Evolutionary conservation across 2,113 vertebrate genomes (phyloP).

Genomic region (Setophaga kirtlandii): DNA sequence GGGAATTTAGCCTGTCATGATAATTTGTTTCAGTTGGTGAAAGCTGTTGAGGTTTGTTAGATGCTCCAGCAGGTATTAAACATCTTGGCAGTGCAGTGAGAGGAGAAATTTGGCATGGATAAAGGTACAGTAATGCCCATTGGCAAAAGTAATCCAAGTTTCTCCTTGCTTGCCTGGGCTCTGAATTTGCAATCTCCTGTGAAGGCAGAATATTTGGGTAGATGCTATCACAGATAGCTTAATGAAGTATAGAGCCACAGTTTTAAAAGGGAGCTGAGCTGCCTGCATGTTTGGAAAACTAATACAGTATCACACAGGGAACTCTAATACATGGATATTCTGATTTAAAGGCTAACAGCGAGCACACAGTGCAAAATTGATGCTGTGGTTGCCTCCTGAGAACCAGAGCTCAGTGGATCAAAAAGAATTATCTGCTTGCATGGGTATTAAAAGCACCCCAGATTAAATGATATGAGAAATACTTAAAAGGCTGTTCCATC

Average conservation of each 20-base stretch:
- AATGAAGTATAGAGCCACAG: background rate
- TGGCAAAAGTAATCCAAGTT: background rate
- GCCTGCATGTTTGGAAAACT: background rate
- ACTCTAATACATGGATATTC: background rate
- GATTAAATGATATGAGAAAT: background rate
- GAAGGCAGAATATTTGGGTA: background rate
- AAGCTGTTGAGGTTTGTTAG: slow-evolving; percentile 1
- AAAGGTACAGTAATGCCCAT: background rate
- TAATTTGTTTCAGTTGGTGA: background rate
- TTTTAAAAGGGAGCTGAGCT: background rate
- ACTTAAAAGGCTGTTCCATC: background rate
- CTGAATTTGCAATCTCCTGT: background rate
- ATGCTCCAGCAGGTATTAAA: background rate
- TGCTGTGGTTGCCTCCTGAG: background rate
- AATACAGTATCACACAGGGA: background rate
- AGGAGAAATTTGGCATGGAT: background rate
- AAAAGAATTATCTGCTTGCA: background rate
- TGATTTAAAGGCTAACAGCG: background rate
- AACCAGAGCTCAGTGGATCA: background rate
- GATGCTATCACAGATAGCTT: background rate
- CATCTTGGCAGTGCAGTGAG: background rate
- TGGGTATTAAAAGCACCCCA: background rate
- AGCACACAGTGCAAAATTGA: background rate
- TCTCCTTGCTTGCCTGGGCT: background rate
- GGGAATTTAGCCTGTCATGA: background rate